phyloP scores from a whole-genome alignment of 2,797 vertebrate genomes.

The Heterohyrax brucei region DNA sequence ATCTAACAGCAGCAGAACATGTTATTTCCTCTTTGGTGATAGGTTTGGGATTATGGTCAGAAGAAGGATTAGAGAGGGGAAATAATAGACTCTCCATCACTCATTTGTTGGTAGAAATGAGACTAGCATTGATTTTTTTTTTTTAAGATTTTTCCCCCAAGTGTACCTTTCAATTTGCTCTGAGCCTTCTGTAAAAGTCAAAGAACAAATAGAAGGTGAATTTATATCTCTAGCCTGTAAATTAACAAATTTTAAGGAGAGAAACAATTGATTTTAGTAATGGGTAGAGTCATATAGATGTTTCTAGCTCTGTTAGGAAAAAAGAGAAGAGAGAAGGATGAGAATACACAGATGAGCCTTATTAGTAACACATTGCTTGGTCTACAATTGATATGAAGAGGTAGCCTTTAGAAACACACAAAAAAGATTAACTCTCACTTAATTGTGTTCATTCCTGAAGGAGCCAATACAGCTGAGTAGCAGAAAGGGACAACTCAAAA shows the following conservation, averaged over 20 bases:
- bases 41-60: not conserved
- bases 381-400: conserved; percentile 49
- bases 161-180: conserved; percentile 20
- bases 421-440: conserved; percentile 47
- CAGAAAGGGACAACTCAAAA: conserved; percentile 19
- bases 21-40: not conserved
- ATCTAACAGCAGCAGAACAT: not conserved
- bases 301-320: conserved; percentile 42
- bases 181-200: conserved; percentile 53
- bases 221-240: conserved; percentile 79
- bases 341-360: conserved; percentile 57
- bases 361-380: conserved; percentile 52
- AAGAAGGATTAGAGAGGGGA: not conserved
- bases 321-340: conserved; percentile 55
- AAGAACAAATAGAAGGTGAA: conserved; percentile 17
- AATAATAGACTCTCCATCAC: not conserved
- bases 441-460: conserved; percentile 56
- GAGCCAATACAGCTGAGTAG: conserved; percentile 65
- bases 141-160: not conserved
- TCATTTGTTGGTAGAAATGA: not conserved
- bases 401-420: conserved; percentile 43
- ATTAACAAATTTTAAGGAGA: conserved; percentile 71
- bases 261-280: conserved; percentile 73
- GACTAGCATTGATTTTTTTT: not conserved
- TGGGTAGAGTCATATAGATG: conserved; percentile 21